Percentiles rank a stretch among this genome's conserved stretches.
Evolutionary conservation across 2,797 vertebrate species (phyloP).

Genomic region (Uromys caudimaculatus): DNA sequence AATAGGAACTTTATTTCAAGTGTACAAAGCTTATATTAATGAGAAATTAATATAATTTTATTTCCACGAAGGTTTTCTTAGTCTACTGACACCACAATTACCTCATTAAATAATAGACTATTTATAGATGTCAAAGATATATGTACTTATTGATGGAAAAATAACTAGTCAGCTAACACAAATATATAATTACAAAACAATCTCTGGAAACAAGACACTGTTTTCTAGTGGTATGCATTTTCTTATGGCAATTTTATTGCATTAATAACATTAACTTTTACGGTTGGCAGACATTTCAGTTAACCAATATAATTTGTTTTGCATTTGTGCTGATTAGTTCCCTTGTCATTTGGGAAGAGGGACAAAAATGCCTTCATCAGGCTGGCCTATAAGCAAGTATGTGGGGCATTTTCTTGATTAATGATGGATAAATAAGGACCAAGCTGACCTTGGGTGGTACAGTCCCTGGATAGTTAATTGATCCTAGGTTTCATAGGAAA

Average conservation of each 20-base stretch:
- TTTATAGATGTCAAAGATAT: not conserved
- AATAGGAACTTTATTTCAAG: not conserved
- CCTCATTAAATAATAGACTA: not conserved
- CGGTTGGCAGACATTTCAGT: not conserved
- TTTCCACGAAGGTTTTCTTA: slow-evolving; percentile 16
- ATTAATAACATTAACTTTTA: slow-evolving; percentile 3
- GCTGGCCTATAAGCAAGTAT: not conserved
- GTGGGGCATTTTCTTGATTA: not conserved
- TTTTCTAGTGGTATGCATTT: not conserved
- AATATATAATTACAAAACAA: not conserved
- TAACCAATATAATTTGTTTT: not conserved
- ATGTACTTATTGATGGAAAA: not conserved
- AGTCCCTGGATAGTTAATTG: not conserved
- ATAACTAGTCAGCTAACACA: not conserved
- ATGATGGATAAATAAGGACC: not conserved
- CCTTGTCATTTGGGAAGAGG: not conserved
- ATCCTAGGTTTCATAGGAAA: not conserved
- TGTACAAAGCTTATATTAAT: not conserved
- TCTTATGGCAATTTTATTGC: not conserved
- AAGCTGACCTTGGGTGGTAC: not conserved
- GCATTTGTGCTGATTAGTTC: not conserved
- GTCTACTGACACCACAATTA: not conserved
- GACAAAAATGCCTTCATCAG: not conserved
- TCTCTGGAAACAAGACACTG: not conserved
- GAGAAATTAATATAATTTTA: not conserved